phyloP scores from a whole-genome alignment of 2,113 vertebrate genomes.

The Megaptera novaeangliae region DNA sequence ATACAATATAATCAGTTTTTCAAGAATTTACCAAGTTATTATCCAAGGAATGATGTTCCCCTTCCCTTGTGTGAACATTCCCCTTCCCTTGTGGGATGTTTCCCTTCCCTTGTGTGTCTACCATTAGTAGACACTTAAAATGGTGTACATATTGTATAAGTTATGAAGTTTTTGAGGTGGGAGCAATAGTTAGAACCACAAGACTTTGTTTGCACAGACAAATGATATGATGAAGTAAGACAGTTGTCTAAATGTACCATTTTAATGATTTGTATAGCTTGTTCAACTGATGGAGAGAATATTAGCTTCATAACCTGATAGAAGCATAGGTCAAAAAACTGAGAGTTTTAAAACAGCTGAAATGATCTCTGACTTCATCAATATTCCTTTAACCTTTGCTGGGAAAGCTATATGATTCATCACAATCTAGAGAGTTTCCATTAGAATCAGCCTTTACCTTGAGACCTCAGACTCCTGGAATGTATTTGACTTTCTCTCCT shows the following conservation, averaged over 20 bases:
- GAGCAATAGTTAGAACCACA: not conserved
- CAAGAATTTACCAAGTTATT: not conserved
- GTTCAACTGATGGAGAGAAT: not conserved
- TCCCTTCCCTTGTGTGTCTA: not conserved
- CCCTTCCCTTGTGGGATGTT: not conserved
- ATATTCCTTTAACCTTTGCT: slow-evolving; percentile 39
- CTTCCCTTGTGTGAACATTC: not conserved
- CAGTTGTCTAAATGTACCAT: not conserved
- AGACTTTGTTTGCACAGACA: not conserved
- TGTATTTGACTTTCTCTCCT: not conserved
- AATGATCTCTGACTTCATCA: not conserved
- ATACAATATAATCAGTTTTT: not conserved
- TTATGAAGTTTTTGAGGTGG: not conserved
- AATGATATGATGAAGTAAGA: not conserved
- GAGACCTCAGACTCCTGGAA: not conserved
- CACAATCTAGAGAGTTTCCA: not conserved
- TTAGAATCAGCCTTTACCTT: not conserved
- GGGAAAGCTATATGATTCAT: not conserved
- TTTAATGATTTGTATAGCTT: not conserved
- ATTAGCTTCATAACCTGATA: not conserved
- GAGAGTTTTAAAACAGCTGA: slow-evolving; percentile 20
- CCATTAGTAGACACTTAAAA: not conserved
- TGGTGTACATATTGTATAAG: not conserved
- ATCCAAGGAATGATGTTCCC: not conserved
- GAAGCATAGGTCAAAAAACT: not conserved